Conservation (phyloP, 2,888 invertebrate genomes). For the Hermaeophaga mercurialis region DNA sequence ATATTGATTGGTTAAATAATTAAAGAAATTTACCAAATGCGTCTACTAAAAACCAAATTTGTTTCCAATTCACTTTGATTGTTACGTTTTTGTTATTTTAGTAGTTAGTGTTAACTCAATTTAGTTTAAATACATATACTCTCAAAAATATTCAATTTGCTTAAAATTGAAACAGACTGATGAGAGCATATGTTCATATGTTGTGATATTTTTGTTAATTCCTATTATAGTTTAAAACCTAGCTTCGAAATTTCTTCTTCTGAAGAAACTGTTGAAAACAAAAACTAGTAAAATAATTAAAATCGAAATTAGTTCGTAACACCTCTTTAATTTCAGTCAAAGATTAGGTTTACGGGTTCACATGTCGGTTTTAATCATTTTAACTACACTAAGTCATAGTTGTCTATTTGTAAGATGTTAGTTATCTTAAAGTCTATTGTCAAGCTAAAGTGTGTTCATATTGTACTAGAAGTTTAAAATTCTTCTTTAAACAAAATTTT, state of each 20-base stretch:
- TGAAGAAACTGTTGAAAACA: neutral
- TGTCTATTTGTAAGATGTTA: conserved; percentile 28
- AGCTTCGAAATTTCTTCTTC: conserved; percentile 14
- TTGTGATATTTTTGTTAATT: conserved; percentile 36
- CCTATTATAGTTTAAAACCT: conserved; percentile 22
- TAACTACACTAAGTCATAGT: conserved; percentile 8
- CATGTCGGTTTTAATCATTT: conserved; percentile 11
- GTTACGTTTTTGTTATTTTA: conserved; percentile 2
- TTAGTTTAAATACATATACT: conserved; percentile 27
- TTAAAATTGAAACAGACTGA: conserved; percentile 32
- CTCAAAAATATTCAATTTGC: conserved; percentile 30
- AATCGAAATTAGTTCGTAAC: neutral
- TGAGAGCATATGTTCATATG: conserved; percentile 31
- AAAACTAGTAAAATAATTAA: neutral
- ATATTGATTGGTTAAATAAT: neutral
- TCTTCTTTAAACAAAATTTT: neutral
- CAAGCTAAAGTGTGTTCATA: conserved; percentile 14
- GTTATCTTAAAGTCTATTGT: conserved; percentile 30
- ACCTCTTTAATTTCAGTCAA: too few species aligned
- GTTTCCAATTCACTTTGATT: neutral
- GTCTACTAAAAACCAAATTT: neutral
- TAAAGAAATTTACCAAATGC: neutral
- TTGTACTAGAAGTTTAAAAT: conserved; percentile 12
- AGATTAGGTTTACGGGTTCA: neutral
- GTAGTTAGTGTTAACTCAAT: neutral